These are phyloP conservation scores for Callorhinus ursinus DNA, from an alignment of 2,113 vertebrate genomes.

Conservation along the genomic window DNA sequence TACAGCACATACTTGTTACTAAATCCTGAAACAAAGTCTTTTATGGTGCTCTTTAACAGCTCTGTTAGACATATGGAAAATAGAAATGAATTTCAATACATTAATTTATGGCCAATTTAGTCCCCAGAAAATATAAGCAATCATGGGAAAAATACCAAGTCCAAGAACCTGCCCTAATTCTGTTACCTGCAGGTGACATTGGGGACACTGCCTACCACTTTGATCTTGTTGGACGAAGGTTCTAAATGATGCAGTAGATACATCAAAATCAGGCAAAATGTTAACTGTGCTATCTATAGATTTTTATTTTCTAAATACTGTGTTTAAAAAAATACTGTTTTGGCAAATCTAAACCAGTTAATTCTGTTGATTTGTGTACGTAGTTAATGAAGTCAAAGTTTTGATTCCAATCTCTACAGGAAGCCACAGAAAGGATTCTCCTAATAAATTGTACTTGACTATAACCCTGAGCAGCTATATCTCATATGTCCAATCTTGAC, in stretches of 20 bases:
- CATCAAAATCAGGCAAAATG: background rate
- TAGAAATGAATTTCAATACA: background rate
- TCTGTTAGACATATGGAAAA: constrained; percentile 5
- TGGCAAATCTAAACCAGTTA: background rate
- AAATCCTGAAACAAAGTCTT: constrained; percentile 33
- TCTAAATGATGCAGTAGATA: background rate
- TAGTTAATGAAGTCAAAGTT: background rate
- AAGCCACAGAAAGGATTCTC: background rate
- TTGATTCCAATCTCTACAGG: background rate
- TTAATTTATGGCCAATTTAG: constrained; percentile 37
- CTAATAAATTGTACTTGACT: background rate
- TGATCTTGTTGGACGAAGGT: background rate
- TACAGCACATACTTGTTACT: background rate
- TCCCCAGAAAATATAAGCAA: background rate
- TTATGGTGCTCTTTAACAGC: constrained; percentile 45
- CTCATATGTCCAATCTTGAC: background rate
- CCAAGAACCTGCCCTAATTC: background rate
- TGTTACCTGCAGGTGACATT: background rate
- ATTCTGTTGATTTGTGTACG: background rate
- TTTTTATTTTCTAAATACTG: background rate
- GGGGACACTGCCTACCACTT: background rate
- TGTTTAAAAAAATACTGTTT: constrained; percentile 17
- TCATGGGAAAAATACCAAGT: background rate
- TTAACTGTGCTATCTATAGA: background rate
- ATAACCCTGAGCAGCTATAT: background rate